Percentiles rank a stretch among this genome's conserved stretches.
Evolutionary conservation across 2,113 vertebrate genomes (phyloP).

Genomic region (Stictonetta naevosa): DNA sequence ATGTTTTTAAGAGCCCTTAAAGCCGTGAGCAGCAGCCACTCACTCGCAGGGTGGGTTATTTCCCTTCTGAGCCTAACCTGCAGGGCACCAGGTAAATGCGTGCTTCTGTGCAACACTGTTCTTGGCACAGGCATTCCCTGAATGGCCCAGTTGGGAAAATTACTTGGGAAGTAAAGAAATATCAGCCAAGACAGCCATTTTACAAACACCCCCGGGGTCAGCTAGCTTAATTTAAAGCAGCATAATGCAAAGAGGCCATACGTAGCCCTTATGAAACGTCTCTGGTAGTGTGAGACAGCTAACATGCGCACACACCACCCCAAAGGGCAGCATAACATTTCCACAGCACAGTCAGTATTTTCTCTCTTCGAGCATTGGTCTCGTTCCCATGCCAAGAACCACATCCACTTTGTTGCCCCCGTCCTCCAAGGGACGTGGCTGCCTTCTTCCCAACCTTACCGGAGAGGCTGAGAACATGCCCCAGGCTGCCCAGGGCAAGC

Average conservation of each 20-base stretch:
- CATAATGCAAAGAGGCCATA: not conserved
- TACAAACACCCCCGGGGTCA: not conserved
- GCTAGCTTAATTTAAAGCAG: not conserved
- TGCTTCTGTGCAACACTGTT: not conserved
- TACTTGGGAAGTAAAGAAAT: not conserved
- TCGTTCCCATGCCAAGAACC: not conserved
- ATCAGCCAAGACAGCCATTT: not conserved
- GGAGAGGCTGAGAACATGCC: not conserved
- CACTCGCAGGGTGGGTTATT: not conserved
- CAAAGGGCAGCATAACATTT: not conserved
- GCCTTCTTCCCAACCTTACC: not conserved
- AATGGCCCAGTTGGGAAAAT: not conserved
- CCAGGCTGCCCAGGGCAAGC: not conserved
- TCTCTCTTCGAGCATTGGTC: not conserved
- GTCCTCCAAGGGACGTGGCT: rapidly evolving
- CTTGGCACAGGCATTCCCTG: not conserved
- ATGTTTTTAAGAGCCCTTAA: not conserved
- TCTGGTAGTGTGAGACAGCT: rapidly evolving
- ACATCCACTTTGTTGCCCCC: not conserved
- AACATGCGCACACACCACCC: not conserved
- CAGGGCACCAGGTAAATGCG: rapidly evolving
- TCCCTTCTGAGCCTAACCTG: not conserved
- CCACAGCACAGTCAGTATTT: not conserved
- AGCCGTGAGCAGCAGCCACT: not conserved
- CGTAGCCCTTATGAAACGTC: not conserved